Evolutionary conservation across 1,140 invertebrate species (phyloP).

Genomic region (Yoshiicerus persimilis): DNA sequence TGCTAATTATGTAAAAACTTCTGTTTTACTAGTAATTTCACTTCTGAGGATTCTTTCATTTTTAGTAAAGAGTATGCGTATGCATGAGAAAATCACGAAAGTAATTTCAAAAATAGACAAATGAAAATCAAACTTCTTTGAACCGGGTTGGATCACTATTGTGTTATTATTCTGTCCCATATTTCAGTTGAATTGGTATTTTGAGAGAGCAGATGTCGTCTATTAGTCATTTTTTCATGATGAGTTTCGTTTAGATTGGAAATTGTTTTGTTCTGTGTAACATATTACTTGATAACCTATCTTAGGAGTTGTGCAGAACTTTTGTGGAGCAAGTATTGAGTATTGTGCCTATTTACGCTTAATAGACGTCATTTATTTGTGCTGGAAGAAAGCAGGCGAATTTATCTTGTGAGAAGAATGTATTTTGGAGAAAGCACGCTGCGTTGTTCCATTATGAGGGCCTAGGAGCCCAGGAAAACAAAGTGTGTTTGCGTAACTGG

Average conservation of each 20-base stretch:
- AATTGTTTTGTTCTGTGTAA: no score
- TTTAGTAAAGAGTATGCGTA: not conserved
- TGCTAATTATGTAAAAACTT: no score
- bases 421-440: not conserved
- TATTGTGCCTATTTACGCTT: not conserved
- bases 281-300: no score
- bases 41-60: not conserved
- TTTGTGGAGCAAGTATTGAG: no score
- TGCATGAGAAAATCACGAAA: not conserved
- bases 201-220: not conserved
- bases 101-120: not conserved
- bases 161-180: not conserved
- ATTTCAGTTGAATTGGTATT: not conserved
- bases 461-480: not conserved
- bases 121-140: not conserved
- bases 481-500: no score
- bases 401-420: not conserved
- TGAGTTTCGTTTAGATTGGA: not conserved
- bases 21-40: not conserved
- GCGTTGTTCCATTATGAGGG: not conserved
- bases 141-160: not conserved
- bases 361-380: not conserved
- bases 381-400: not conserved
- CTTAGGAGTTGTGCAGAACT: no score
- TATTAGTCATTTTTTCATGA: not conserved